These are phyloP conservation scores for Eriocheir sinensis DNA, from an alignment of 1,140 invertebrate genomes.

Conservation along the genomic window DNA sequence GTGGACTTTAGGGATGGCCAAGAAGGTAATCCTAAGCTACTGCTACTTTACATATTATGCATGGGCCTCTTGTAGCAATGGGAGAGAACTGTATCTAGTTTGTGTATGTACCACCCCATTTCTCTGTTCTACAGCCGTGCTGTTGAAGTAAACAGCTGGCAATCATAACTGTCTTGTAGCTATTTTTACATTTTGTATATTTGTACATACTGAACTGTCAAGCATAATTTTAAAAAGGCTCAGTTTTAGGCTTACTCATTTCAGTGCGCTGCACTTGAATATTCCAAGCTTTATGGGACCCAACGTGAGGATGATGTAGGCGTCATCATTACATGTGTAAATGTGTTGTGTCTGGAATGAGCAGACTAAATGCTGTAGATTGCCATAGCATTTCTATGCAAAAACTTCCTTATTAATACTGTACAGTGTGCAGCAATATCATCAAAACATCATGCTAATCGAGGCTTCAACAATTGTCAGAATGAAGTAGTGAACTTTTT, in stretches of 20 bases:
- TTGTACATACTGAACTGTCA: not conserved
- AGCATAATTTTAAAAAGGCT: not conserved
- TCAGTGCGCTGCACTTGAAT: not conserved
- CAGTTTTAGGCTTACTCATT: not conserved
- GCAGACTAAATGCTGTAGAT: not conserved
- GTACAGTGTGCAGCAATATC: not conserved
- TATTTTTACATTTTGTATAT: slow-evolving; percentile 7
- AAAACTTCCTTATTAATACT: not conserved
- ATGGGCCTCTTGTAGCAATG: not conserved
- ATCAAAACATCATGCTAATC: not conserved
- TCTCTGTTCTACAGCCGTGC: not conserved
- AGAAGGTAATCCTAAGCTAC: too few species aligned
- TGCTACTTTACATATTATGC: not conserved
- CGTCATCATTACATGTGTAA: not conserved
- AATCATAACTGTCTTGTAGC: not conserved
- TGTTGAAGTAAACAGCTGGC: not conserved
- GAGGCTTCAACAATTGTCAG: too few species aligned
- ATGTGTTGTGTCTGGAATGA: not conserved
- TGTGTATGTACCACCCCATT: not conserved
- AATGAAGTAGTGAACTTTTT: too few species aligned
- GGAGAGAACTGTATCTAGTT: not conserved
- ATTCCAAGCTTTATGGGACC: not conserved
- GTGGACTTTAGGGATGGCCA: too few species aligned
- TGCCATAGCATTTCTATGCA: slow-evolving; percentile 1
- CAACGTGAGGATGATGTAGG: not conserved